Evolutionary conservation across 2,888 invertebrate genomes (phyloP), one percentile per base, ranked within the genome.

Genomic region (Spialia ferax): DNA sequence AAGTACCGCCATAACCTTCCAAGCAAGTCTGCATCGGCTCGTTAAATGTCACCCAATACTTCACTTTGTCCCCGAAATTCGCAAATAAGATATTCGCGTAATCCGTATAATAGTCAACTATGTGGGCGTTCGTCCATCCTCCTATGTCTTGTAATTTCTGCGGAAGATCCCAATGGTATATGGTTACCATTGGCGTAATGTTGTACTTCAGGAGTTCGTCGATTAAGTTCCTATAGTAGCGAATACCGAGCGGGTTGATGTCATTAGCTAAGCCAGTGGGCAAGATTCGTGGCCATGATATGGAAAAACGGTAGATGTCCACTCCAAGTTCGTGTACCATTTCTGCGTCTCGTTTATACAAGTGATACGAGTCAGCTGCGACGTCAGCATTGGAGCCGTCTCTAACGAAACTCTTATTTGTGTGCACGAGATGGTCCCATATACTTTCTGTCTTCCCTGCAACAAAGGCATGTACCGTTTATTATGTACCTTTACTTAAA

Each of bases 201-300:
- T 95, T 95, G 72, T 95, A 95, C 67, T 88, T 94, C 15, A 96
- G 72, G 7, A 97, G 91, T 76, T 95, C 96, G 77, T 97, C 93
- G 63, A 98, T 96, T 54, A 98, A 86, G 73, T 96, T 95, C 77
- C 95, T 96, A 83, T 98, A 98, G 85, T 97, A 97, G 68, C 95
- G 88, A 11, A 98, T 92, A 18, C 97, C 98, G 1, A 94, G 93
- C 48, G 94, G 88, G 80, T 97, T 98, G 20, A 97, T 89, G 20
- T 94, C 80, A 76, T 96, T 95, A 11, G 94, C 93, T 66, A 95
- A 92, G 10, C 97, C 97, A 11, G 94, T 95, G 0, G 97, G 97
- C 72, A 97, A 86, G 56, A 98, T 93, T 60, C 97, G 90, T 0
- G 96, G 87, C 97, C 97, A 98, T 0, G 97, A 95, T 74, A 97